Evolutionary conservation across 1,140 invertebrate species (phyloP).

Genomic region (Melipona quadrifasciata): DNA sequence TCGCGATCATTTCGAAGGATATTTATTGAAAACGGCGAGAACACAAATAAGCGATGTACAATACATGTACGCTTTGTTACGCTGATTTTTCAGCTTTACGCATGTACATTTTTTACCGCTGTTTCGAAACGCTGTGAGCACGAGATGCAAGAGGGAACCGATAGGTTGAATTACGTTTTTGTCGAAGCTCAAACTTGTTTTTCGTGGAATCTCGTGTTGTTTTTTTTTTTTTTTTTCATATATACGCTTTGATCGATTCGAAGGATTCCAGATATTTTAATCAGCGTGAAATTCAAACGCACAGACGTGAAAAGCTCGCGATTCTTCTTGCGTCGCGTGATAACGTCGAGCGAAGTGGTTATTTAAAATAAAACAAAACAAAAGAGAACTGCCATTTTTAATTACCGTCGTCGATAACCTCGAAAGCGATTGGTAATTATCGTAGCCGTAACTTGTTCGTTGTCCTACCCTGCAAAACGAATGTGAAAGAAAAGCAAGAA

Average conservation of each 20-base stretch:
- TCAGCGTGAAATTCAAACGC: conserved; percentile 25
- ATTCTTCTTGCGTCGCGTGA: conserved; percentile 28
- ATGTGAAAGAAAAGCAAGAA: background rate
- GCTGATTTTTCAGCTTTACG: conserved; percentile 24
- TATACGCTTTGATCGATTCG: conserved; percentile 6
- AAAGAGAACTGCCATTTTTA: conserved; percentile 45
- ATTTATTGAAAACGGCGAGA: conserved; percentile 3
- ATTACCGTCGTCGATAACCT: conserved; percentile 25
- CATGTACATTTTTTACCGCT: background rate
- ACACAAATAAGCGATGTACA: conserved; percentile 1
- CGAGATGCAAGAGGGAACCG: conserved; percentile 9
- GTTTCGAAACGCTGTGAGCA: conserved; percentile 5
- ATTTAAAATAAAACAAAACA: background rate
- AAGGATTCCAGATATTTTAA: background rate
- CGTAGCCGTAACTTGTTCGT: conserved; percentile 32
- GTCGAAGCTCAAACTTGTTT: conserved; percentile 2
- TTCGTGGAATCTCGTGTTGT: background rate
- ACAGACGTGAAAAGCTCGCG: conserved; percentile 8
- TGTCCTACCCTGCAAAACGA: conserved; percentile 35
- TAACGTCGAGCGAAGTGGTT: background rate
- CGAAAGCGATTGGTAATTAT: conserved; percentile 21
- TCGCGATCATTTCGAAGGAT: conserved; percentile 15
- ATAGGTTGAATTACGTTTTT: background rate
- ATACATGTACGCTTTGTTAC: conserved; percentile 20
- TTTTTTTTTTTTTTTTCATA: background rate